Base-by-base conservation (phyloP, 2,888 invertebrate genomes). In the Caenorhabditis doughertyi region DNA sequence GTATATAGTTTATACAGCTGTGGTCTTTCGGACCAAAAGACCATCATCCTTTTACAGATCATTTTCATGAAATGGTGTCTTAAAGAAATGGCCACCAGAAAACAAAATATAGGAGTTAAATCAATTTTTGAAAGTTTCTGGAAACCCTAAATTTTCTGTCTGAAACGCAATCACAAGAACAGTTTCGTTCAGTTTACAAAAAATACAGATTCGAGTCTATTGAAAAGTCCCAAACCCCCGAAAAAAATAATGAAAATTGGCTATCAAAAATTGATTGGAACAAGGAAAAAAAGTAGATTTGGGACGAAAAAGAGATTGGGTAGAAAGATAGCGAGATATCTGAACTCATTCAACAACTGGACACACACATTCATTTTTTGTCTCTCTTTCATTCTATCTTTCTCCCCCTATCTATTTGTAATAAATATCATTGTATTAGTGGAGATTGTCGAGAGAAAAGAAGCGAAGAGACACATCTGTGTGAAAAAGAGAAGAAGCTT, bases 361-460 rank as follows among this genome's bases (percentile, higher is more conserved):
- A 62, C 72, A 53, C n/a, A 68, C 62, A 73, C 42, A 27, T 16
- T 11, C 25, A 16, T 67, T 35, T 23, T 51, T 51, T 25, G 47
- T 13, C 18, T 27, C 27, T 60, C 58, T 60, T 2, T 25, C 42
- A 16, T 25, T 60, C 27, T 7, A 5, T 25, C 35, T 16, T 3
- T 42, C 42, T 42, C 42, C 13, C 44, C 13, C 23, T 32, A 2
- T 39, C 60, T 55, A 53, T 64, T 65, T 67, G 65, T 58, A 67
- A 67, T 76, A 67, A 76, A 68, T 76, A 67, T 68, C 76, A 68
- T 58, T 44, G 76, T 68, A 55, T 53, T 55, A 55, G 65, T 13
- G 35, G 74, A 74, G 64, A 35, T 39, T 39, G 5, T 8, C 16
- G 39, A 39, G 39, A 51, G 13, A 13, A 47, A 27, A 49, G 21